phyloP scores from a whole-genome alignment of 2,888 invertebrate genomes.

The Lepidonotus clava region DNA sequence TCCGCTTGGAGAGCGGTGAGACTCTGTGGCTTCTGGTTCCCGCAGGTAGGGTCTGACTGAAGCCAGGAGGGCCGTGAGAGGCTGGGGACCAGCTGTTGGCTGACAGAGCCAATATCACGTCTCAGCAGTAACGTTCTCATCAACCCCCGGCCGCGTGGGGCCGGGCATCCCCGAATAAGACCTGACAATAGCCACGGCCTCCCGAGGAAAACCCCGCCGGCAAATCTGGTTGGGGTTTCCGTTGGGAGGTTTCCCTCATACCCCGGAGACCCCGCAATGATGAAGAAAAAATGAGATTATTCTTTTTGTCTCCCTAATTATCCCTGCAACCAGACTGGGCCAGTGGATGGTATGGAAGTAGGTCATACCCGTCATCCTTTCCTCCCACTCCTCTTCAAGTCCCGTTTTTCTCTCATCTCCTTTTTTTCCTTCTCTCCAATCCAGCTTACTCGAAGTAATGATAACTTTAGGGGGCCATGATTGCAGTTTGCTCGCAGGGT shows the following conservation, averaged over 20 bases:
- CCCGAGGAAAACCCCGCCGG: neutral
- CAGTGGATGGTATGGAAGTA: neutral
- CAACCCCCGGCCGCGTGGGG: neutral
- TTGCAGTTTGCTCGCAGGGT: neutral
- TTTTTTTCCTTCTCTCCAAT: too few species aligned
- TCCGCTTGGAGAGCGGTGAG: too few species aligned
- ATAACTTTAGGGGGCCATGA: neutral
- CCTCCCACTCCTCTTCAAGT: too few species aligned
- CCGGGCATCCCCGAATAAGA: neutral
- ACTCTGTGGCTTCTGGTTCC: too few species aligned
- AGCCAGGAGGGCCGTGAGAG: too few species aligned
- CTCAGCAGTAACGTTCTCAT: neutral
- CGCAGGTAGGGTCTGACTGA: too few species aligned
- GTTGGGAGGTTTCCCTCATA: neutral
- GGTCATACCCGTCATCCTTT: too few species aligned
- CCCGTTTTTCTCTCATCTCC: too few species aligned
- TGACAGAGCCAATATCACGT: constrained; percentile 31
- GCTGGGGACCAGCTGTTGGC: constrained; percentile 4
- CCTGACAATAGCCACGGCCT: neutral
- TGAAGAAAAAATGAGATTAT: neutral
- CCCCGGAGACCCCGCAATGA: constrained; percentile 9
- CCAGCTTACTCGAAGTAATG: too few species aligned
- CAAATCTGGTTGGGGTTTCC: neutral
- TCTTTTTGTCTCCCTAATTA: neutral
- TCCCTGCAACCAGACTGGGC: neutral